phyloP scores from a whole-genome alignment of 2,797 vertebrate genomes.

The Pterois miles region DNA sequence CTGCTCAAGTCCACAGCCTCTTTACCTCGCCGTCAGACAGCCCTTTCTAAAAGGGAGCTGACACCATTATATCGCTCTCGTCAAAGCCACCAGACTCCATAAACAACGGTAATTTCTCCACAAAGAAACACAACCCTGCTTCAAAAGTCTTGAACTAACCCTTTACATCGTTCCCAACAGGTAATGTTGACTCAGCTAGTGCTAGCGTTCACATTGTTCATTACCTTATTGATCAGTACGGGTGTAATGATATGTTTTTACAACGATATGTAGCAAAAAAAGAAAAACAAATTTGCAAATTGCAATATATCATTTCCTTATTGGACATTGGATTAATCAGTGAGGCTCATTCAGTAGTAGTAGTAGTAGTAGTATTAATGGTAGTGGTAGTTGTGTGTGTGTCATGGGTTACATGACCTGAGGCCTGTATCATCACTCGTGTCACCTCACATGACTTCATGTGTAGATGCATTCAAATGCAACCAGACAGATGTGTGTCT shows the following conservation, averaged over 20 bases:
- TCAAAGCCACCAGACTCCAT: too few relatives aligned
- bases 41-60: background rate
- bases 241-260: too few relatives aligned
- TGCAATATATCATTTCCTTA: background rate
- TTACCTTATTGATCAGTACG: too few relatives aligned
- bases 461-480: background rate
- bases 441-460: constrained; percentile 12
- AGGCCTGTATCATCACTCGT: constrained; percentile 1
- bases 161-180: too few relatives aligned
- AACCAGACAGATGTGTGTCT: constrained; percentile 19
- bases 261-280: too few relatives aligned
- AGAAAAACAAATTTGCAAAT: background rate
- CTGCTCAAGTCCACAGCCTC: background rate
- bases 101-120: too few relatives aligned
- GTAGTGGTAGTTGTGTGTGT: constrained; percentile 1
- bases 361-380: background rate
- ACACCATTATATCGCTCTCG: background rate
- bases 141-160: too few relatives aligned
- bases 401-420: background rate
- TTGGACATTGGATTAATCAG: background rate
- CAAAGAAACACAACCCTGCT: too few relatives aligned
- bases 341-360: background rate
- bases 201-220: too few relatives aligned
- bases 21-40: background rate
- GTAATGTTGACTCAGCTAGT: too few relatives aligned